Evolutionary conservation across 2,113 vertebrate species (phyloP).

Genomic region (Synodontis membranacea): DNA sequence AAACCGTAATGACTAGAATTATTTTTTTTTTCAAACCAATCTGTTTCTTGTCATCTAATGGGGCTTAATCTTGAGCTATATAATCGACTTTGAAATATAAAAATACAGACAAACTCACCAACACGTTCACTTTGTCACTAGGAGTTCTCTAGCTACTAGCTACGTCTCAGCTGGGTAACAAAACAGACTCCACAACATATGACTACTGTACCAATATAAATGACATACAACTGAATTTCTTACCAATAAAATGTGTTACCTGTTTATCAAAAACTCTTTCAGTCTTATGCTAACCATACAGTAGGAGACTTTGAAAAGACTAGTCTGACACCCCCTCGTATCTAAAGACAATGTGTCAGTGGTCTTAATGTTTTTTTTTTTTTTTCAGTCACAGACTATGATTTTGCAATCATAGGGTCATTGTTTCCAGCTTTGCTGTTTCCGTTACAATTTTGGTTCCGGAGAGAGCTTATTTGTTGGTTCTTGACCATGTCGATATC

Average conservation of each 20-base stretch:
- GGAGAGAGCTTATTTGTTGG: too few species aligned
- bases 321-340: too few species aligned
- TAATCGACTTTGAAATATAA: background rate
- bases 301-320: too few species aligned
- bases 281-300: too few species aligned
- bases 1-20: background rate
- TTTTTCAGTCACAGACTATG: too few species aligned
- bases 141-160: background rate
- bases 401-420: too few species aligned
- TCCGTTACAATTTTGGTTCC: too few species aligned
- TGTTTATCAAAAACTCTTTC: background rate
- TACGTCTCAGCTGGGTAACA: background rate
- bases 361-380: too few species aligned
- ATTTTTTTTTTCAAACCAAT: background rate
- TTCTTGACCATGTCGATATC: too few species aligned
- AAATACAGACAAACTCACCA: background rate
- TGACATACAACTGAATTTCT: background rate
- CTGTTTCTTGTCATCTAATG: background rate
- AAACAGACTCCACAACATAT: background rate
- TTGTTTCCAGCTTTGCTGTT: too few species aligned
- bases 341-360: too few species aligned
- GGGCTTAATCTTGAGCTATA: background rate
- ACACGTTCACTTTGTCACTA: background rate
- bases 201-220: too few species aligned
- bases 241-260: background rate